These are phyloP conservation scores for Abrostola triplasia DNA, from an alignment of 2,888 invertebrate species.

Conservation along the genomic window DNA sequence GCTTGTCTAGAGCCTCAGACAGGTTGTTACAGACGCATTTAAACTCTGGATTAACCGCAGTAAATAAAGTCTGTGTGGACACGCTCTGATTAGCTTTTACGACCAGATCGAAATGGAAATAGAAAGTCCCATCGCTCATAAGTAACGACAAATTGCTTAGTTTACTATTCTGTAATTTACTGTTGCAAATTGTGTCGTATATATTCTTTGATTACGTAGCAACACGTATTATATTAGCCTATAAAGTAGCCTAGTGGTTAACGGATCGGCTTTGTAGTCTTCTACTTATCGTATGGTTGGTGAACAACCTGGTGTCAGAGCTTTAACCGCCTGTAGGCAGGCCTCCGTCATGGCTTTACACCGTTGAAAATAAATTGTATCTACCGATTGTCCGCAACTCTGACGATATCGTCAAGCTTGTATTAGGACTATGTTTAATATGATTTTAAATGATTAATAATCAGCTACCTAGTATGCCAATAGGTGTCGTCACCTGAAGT, in stretches of 20 bases:
- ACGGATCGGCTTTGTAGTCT: too few species aligned
- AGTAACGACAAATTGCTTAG: conserved; percentile 36
- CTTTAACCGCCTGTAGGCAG: too few species aligned
- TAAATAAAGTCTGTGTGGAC: conserved; percentile 32
- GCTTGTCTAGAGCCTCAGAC: too few species aligned
- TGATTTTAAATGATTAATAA: neutral
- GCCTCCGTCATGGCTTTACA: too few species aligned
- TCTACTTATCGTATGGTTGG: too few species aligned
- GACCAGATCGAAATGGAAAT: conserved; percentile 31
- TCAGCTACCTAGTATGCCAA: neutral
- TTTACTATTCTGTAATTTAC: conserved; percentile 29
- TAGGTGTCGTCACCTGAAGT: conserved; percentile 6
- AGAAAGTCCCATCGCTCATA: conserved; percentile 42
- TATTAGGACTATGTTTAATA: neutral
- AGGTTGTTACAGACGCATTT: too few species aligned
- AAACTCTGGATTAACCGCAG: conserved; percentile 10
- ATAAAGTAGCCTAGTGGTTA: too few species aligned
- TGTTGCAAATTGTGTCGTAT: conserved; percentile 1
- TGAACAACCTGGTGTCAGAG: too few species aligned
- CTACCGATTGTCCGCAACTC: too few species aligned
- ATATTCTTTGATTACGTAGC: neutral
- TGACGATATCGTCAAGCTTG: too few species aligned
- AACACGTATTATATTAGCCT: neutral
- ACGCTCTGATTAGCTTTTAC: conserved; percentile 45
- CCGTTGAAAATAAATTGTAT: too few species aligned